Evolutionary conservation across 2,797 vertebrate genomes (phyloP).

Genomic region (Lophius americanus): DNA sequence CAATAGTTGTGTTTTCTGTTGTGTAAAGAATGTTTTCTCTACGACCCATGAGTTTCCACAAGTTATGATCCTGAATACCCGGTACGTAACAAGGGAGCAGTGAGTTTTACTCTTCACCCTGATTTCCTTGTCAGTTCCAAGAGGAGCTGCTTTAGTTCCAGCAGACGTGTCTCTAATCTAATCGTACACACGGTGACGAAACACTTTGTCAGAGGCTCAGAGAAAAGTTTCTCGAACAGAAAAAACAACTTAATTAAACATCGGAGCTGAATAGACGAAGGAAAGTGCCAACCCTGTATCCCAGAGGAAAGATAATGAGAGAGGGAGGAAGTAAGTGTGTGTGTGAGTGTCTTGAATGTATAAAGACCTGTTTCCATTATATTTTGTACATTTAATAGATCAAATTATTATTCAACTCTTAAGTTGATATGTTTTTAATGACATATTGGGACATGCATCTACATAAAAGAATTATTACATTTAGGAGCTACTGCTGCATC

Average conservation of each 20-base stretch:
- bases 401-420: constrained; percentile 3
- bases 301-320: constrained; percentile 53
- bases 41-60: not conserved
- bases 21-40: too few relatives aligned
- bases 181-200: constrained; percentile 55
- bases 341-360: constrained; percentile 24
- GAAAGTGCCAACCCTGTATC: constrained; percentile 48
- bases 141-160: constrained; percentile 20
- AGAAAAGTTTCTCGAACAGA: constrained; percentile 49
- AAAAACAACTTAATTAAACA: constrained; percentile 67
- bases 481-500: constrained; percentile 35
- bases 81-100: not conserved
- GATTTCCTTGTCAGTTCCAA: constrained; percentile 19
- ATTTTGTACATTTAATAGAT: constrained; percentile 5
- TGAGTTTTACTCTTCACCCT: constrained; percentile 21
- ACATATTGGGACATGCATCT: too few relatives aligned
- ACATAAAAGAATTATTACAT: too few relatives aligned
- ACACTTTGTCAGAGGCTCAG: constrained; percentile 55
- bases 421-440: too few relatives aligned
- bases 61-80: not conserved
- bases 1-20: too few relatives aligned
- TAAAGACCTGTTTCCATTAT: constrained; percentile 9
- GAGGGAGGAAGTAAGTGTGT: constrained; percentile 43
- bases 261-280: constrained; percentile 45
- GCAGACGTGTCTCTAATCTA: constrained; percentile 58